Evolutionary conservation across 2,113 vertebrate species (phyloP).

Genomic region (Pica pica): DNA sequence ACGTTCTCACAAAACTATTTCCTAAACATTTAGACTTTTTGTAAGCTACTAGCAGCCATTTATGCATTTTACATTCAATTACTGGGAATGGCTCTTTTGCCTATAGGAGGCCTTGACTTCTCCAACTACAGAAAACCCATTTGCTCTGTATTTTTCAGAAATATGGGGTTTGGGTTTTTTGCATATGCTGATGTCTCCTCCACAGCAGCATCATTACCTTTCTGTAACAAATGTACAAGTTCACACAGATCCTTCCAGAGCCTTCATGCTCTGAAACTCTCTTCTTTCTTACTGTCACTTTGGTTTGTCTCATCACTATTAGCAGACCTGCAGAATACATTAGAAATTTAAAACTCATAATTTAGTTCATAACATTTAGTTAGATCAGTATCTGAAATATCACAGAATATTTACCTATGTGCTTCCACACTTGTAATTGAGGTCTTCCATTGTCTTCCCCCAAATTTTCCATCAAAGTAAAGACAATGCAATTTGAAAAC

Average conservation of each 20-base stretch:
- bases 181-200: not conserved
- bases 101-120: not conserved
- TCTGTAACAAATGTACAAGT: conserved; percentile 32
- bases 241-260: conserved; percentile 42
- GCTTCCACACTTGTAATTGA: not conserved
- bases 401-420: conserved; percentile 23
- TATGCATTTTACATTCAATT: not conserved
- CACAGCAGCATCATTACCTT: conserved; percentile 34
- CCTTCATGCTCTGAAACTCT: conserved; percentile 41
- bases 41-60: not conserved
- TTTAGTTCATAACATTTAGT: not conserved
- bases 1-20: not conserved
- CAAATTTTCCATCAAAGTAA: not conserved
- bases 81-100: not conserved
- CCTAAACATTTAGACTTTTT: not conserved
- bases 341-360: conserved; percentile 6
- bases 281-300: conserved; percentile 27
- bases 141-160: not conserved
- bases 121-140: not conserved
- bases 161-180: not conserved
- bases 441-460: conserved; percentile 19
- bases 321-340: conserved; percentile 40
- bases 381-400: not conserved
- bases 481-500: not conserved
- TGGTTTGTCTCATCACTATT: conserved; percentile 20